Evolutionary conservation across 2,888 invertebrate genomes (phyloP).

Genomic region (Pristionchus mayeri): DNA sequence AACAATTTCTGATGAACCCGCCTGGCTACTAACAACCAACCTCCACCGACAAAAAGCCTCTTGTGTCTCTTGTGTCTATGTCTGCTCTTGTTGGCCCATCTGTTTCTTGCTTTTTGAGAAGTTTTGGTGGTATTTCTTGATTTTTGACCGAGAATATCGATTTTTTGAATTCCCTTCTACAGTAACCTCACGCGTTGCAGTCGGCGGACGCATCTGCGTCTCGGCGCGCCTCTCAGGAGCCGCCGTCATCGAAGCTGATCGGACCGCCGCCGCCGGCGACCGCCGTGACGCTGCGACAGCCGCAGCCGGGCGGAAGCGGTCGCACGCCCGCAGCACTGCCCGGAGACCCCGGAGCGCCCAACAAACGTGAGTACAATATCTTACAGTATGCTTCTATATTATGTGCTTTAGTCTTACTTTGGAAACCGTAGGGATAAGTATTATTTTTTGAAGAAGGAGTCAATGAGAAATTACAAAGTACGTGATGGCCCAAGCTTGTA

Average conservation of each 20-base stretch:
- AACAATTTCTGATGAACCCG: background rate
- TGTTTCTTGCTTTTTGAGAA: no score
- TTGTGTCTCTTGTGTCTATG: background rate
- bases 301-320: conserved; percentile 10
- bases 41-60: background rate
- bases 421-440: no score
- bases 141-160: no score
- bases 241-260: conserved; percentile 31
- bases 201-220: conserved; percentile 38
- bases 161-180: no score
- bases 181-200: background rate
- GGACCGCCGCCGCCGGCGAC: background rate
- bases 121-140: no score
- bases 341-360: conserved; percentile 18
- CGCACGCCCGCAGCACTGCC: background rate
- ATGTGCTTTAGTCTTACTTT: no score
- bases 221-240: conserved; percentile 48
- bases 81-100: background rate
- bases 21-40: background rate
- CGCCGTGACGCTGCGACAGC: conserved; percentile 33
- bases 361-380: conserved; percentile 43
- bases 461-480: no score
- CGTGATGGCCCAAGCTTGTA: no score
- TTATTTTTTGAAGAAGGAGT: no score
- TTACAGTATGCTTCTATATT: no score